Evolutionary conservation across 2,888 invertebrate genomes (phyloP).

Genomic region (Eupithecia subumbrata): DNA sequence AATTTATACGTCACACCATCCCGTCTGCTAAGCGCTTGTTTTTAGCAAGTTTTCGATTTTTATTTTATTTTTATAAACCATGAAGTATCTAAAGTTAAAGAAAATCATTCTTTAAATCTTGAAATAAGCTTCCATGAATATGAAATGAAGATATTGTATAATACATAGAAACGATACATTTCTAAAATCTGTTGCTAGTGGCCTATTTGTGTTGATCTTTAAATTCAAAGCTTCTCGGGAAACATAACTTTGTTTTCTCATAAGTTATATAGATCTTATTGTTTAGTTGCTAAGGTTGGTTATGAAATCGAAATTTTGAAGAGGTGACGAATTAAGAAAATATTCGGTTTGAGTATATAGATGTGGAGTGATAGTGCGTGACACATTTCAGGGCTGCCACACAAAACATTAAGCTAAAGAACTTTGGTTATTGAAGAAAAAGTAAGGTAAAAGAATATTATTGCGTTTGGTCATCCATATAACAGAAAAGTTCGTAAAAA

Average conservation of each 20-base stretch:
- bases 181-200: not conserved
- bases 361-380: slow-evolving; percentile 77
- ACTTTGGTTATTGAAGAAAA: not conserved
- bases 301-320: slow-evolving; percentile 45
- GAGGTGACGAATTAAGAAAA: slow-evolving; percentile 81
- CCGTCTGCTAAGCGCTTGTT: not conserved
- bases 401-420: not conserved
- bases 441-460: not conserved
- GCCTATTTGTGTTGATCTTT: slow-evolving; percentile 1
- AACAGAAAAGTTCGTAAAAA: too few relatives aligned
- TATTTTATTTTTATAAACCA: not conserved
- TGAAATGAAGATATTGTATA: not conserved
- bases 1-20: not conserved
- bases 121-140: not conserved
- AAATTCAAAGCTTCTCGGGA: slow-evolving; percentile 1
- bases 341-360: slow-evolving; percentile 76
- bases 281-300: slow-evolving; percentile 40
- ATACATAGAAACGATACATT: not conserved
- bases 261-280: slow-evolving; percentile 41
- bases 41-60: not conserved
- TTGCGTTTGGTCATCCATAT: too few relatives aligned
- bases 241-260: slow-evolving; percentile 23
- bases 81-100: not conserved
- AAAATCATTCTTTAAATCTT: not conserved
- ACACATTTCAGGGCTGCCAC: slow-evolving; percentile 66